Evolutionary conservation across 2,888 invertebrate genomes (phyloP), one percentile per base, ranked within the genome.

Genomic region (Thyatira batis): DNA sequence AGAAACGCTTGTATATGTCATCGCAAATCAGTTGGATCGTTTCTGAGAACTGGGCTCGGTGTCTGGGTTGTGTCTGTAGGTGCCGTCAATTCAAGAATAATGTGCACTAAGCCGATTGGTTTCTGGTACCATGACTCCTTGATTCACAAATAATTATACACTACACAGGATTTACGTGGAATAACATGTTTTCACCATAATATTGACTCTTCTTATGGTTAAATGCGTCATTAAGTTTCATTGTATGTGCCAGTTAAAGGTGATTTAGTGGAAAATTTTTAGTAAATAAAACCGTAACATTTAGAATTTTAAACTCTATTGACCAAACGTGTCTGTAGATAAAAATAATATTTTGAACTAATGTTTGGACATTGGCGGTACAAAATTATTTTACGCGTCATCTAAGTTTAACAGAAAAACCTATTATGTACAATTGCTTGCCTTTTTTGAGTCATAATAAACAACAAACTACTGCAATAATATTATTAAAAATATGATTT

Each of bases 31-130:
- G 67, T 57, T 60, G 57, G 63, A 63, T 60, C 54, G 60, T 62
- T 80, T 77, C 80, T 65, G 54, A 53, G 73, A 71, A 75, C 48
- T 39, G 49, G 53, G 54, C 50, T 50, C 53, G 45, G 54, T 61
- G 72, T 77, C 80, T 83, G 80, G 62, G 58, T 60, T 72, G 56
- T 72, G 73, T 84, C 78, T 78, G 72, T 39, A 60, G 53, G 49
- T 58, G 63, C 57, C 58, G 58, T 57, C 50, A 25, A 46, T 0
- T 5, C 21, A 27, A 39, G 6, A 53, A 55, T 52, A 33, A 28
- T 45, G 33, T 30, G 23, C 33, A 51, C 21, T 23, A 17, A 17
- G 20, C n/a, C 23, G 9, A 51, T 50, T 45, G 21, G 10, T 33
- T 45, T 51, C 33, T 13, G 17, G 44, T 33, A 46, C 13, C 23